Evolutionary conservation across 2,888 invertebrate genomes (phyloP), one percentile per base, ranked within the genome.

Genomic region (Ceraclea dissimilis): DNA sequence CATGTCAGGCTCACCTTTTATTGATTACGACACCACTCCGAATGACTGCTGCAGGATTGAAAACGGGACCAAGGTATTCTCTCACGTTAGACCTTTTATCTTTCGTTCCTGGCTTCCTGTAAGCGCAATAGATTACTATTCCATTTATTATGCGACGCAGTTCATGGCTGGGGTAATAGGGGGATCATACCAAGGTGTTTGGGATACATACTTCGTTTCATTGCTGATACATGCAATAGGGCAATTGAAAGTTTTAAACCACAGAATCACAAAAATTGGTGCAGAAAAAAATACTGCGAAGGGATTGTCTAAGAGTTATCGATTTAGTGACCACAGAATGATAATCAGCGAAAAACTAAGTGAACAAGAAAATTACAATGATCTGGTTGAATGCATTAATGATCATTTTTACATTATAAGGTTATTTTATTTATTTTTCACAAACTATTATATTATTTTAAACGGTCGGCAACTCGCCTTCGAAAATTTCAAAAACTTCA

Each of bases 161-260:
- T 57, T 66, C 0, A 55, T 69, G 19, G 69, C 72, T 47, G 71
- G 69, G 56, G 65, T 70, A n/a, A 74, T 74, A 47, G 76, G 75
- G 0, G 75, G 74, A 1, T 69, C 71, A 6, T 69, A 75, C 2
- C 71, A 75, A 0, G 74, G 73, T 0, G 70, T 63, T 63, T 76
- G 71, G 60, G 76, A 76, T 62, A 67, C 72, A 49, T 73, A 72
- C 44, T 70, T 73, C 2, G 67, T 76, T 0, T 70, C 69, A 0
- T 57, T 76, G 62, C 76, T 76, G 73, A 62, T 70, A 0, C 76
- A 76, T 67, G 71, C 75, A 51, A 63, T 70, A 57, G 76, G 74
- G 1, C 76, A 77, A 56, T 58, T 76, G 11, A 68, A 71, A 52
- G 53, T 76, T 16, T 57, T 76, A 31, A 69, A 66, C 26, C 8